Percentiles rank a stretch among this genome's conserved stretches.
Evolutionary conservation across 2,888 invertebrate species (phyloP).

Genomic region (Meteorus colon): DNA sequence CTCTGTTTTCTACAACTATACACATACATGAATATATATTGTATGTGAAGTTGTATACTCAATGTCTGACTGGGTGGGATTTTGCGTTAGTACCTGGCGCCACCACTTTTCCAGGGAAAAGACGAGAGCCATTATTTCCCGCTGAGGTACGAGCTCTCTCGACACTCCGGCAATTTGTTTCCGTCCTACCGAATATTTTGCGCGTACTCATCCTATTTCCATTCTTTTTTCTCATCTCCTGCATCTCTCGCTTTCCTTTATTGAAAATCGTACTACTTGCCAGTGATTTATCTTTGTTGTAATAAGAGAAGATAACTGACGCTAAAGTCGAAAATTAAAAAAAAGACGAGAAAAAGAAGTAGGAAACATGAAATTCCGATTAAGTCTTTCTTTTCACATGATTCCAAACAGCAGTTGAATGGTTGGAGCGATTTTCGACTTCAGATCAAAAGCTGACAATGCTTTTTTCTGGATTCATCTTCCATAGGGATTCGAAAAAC

Average conservation of each 20-base stretch:
- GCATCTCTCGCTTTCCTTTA: conserved; percentile 11
- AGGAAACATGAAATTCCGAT: not conserved
- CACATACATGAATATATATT: not conserved
- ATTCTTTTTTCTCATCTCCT: not conserved
- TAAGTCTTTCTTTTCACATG: not conserved
- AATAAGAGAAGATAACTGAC: not conserved
- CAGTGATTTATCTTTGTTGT: conserved; percentile 16
- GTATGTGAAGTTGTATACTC: not conserved
- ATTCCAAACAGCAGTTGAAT: not conserved
- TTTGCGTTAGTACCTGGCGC: conserved; percentile 9
- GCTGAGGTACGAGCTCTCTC: conserved; percentile 22
- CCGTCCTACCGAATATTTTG: conserved; percentile 37
- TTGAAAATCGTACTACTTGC: conserved; percentile 20
- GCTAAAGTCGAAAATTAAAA: not conserved
- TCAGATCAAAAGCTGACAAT: too few relatives aligned
- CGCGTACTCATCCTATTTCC: not conserved
- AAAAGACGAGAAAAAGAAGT: not conserved
- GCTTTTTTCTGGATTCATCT: too few relatives aligned
- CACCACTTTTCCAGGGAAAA: conserved; percentile 32
- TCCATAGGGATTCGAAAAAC: too few relatives aligned
- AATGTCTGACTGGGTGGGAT: conserved; percentile 16
- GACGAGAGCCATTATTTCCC: conserved; percentile 31
- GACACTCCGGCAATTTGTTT: conserved; percentile 35
- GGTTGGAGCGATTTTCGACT: not conserved
- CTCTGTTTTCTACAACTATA: not conserved